A percentile compares a stretch with the other conserved stretches of the same genome.
Conservation (phyloP, 2,888 invertebrate genomes). For the Drosophila mettleri region DNA sequence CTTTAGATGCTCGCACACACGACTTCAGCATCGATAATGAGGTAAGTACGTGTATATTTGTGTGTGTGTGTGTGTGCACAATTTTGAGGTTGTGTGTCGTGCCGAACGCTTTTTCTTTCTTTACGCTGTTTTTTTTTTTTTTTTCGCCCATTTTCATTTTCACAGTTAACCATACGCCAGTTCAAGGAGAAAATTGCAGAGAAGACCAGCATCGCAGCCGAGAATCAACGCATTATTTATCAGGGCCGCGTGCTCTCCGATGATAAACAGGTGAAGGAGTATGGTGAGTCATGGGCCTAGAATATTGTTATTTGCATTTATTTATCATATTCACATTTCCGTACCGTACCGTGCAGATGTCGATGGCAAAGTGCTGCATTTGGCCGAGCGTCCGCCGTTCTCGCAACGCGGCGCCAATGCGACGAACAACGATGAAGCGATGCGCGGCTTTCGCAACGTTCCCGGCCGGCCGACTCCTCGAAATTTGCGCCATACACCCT, state of each 20-base stretch:
- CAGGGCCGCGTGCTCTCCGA: conserved; percentile 97
- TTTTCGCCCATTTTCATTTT: not conserved
- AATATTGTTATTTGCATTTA: not conserved
- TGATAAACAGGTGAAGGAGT: conserved; percentile 93
- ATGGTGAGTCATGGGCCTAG: conserved; percentile 87
- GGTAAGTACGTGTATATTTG: conserved; percentile 87
- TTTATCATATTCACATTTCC: not conserved
- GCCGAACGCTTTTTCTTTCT: conserved; percentile 24
- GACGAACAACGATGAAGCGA: conserved; percentile 67
- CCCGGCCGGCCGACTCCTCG: conserved; percentile 67
- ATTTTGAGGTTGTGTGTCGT: conserved; percentile 58
- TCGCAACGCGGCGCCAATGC: conserved; percentile 82
- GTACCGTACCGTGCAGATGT: conserved; percentile 91
- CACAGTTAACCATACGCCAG: conserved; percentile 91
- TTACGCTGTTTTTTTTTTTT: not conserved
- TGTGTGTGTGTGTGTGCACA: conserved; percentile 8
- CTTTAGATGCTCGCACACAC: conserved; percentile 94
- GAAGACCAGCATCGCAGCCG: conserved; percentile 91
- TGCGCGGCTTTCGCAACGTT: conserved; percentile 84
- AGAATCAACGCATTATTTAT: conserved; percentile 95
- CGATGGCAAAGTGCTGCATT: conserved; percentile 95
- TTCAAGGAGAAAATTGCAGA: conserved; percentile 92
- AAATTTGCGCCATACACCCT: conserved; percentile 83
- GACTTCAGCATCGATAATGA: conserved; percentile 92
- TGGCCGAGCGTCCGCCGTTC: conserved; percentile 95